phyloP scores from a whole-genome alignment of 2,113 vertebrate species.

The Tympanuchus pallidicinctus region DNA sequence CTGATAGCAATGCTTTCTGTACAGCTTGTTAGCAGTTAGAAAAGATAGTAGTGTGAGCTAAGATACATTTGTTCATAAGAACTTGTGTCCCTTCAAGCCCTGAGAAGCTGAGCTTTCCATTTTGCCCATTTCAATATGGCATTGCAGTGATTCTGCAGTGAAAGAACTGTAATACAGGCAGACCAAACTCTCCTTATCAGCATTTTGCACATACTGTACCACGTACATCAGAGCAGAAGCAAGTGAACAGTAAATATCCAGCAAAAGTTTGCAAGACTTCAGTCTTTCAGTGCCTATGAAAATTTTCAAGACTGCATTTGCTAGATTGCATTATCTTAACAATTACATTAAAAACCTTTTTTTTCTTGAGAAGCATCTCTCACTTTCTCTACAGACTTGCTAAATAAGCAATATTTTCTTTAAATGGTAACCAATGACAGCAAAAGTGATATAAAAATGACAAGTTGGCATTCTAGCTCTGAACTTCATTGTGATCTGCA shows the following conservation, averaged over 20 bases:
- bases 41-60: background rate
- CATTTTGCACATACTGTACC: background rate
- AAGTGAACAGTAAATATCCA: background rate
- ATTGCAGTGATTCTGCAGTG: background rate
- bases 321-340: constrained; percentile 15
- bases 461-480: constrained; percentile 34
- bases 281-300: background rate
- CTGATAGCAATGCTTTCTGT: background rate
- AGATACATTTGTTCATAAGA: background rate
- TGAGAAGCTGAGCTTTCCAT: background rate
- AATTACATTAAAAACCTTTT: background rate
- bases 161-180: background rate
- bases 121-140: background rate
- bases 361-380: background rate
- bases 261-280: background rate
- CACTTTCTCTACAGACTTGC: background rate
- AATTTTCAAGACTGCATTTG: background rate
- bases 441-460: constrained; percentile 57
- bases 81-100: background rate
- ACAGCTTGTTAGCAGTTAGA: background rate
- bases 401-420: constrained; percentile 60
- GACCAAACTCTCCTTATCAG: background rate
- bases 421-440: constrained; percentile 48
- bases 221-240: background rate
- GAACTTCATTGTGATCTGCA: constrained; percentile 49